Evolutionary conservation across 2,797 vertebrate species (phyloP).

Genomic region (Balearica regulorum): DNA sequence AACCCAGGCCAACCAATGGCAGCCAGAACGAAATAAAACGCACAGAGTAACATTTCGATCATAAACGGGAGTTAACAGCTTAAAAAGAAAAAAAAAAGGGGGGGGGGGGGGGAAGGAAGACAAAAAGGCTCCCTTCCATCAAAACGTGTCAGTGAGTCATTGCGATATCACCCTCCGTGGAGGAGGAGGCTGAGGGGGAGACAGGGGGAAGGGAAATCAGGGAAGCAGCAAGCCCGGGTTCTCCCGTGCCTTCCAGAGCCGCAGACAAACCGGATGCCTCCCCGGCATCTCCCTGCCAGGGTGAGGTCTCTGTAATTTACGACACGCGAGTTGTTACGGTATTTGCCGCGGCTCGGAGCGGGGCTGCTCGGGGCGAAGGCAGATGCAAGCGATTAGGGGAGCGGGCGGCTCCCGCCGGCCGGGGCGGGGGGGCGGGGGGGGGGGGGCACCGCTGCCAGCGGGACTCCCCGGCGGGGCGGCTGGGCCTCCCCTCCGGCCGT

Average conservation of each 20-base stretch:
- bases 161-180: background rate
- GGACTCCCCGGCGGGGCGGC: too few relatives aligned
- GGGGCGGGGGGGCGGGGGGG: too few relatives aligned
- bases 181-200: background rate
- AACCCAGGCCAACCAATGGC: background rate
- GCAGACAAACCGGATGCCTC: background rate
- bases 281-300: background rate
- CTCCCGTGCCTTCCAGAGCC: background rate
- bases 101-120: too few relatives aligned
- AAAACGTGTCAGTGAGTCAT: background rate
- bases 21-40: background rate
- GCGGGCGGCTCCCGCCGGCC: background rate
- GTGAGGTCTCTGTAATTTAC: background rate
- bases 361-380: background rate
- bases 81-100: background rate
- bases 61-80: background rate
- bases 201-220: background rate
- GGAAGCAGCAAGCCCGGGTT: background rate
- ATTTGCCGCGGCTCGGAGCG: background rate
- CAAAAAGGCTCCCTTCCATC: background rate
- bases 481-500: background rate
- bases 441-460: background rate
- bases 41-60: background rate
- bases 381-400: background rate
- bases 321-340: background rate